Percentiles rank a stretch among this genome's conserved stretches.
phyloP scores from a whole-genome alignment of 2,113 vertebrate species.

The Chaenogobius annularis region DNA sequence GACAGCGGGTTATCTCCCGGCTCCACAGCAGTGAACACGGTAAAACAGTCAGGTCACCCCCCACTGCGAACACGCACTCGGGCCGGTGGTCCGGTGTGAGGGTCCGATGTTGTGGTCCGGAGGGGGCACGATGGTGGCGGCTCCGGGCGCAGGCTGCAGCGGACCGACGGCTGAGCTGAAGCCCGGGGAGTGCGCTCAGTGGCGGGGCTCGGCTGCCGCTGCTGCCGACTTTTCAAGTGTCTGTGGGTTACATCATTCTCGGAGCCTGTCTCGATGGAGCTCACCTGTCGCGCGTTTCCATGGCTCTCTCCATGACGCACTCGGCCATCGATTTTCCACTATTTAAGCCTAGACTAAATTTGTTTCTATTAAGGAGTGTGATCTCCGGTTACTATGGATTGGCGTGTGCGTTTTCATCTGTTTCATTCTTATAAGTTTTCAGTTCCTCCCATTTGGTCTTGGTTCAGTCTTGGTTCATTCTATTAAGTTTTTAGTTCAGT shows the following conservation, averaged over 20 bases:
- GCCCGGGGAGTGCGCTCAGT: constrained; percentile 5
- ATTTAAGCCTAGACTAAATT: neutral
- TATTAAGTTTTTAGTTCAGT: neutral
- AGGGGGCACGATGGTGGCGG: neutral
- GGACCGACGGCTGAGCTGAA: neutral
- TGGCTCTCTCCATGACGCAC: constrained; percentile 8
- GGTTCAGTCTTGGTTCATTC: no score
- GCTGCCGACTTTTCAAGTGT: constrained; percentile 11
- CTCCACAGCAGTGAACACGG: constrained; percentile 59
- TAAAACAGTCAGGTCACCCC: constrained; percentile 26
- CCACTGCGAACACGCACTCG: neutral
- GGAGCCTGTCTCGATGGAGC: constrained; percentile 12
- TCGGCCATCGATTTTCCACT: constrained; percentile 1
- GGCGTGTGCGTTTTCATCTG: no score
- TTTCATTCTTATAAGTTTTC: no score
- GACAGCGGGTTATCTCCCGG: constrained; percentile 72
- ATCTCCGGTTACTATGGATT: no score
- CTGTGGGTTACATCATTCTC: no score
- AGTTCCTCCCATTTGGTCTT: no score
- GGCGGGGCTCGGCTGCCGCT: neutral
- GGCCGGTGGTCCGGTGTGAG: neutral
- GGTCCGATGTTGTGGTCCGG: neutral
- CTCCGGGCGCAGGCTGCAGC: neutral
- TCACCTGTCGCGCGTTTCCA: constrained; percentile 13
- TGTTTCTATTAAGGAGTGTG: neutral